Evolutionary conservation across 1,140 invertebrate species (phyloP).

Genomic region (Listronotus bonariensis): DNA sequence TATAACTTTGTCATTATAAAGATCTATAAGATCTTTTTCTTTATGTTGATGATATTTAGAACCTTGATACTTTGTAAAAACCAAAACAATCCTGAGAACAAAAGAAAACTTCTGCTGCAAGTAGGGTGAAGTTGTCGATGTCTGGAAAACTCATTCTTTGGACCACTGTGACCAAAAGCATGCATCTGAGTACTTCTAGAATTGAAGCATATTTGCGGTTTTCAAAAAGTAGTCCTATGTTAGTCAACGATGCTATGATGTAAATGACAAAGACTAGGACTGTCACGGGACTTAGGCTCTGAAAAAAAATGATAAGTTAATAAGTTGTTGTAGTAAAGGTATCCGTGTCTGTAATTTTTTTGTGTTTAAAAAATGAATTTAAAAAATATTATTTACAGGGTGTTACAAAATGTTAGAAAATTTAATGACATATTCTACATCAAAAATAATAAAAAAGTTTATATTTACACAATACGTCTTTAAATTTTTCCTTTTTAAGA

Average conservation of each 20-base stretch:
- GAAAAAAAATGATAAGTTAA: constrained; percentile 49
- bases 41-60: constrained; percentile 42
- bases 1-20: no score
- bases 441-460: no score
- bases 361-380: no score
- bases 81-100: constrained; percentile 57
- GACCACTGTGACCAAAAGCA: constrained; percentile 48
- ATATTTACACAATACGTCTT: no score
- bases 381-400: no score
- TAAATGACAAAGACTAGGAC: constrained; percentile 64
- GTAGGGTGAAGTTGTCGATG: constrained; percentile 37
- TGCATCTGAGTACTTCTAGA: constrained; percentile 52
- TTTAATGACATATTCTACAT: no score
- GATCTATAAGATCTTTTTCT: neutral
- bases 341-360: no score
- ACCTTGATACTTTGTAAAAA: constrained; percentile 52
- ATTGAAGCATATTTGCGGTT: constrained; percentile 49
- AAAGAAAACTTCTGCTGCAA: constrained; percentile 53
- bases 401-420: no score
- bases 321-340: no score
- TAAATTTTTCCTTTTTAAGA: no score
- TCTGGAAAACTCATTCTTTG: constrained; percentile 46
- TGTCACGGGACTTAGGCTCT: constrained; percentile 64
- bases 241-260: constrained; percentile 67
- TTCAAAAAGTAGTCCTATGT: constrained; percentile 74